Conservation (phyloP, 2,113 vertebrate genomes). For the Mormyrus lacerda region DNA sequence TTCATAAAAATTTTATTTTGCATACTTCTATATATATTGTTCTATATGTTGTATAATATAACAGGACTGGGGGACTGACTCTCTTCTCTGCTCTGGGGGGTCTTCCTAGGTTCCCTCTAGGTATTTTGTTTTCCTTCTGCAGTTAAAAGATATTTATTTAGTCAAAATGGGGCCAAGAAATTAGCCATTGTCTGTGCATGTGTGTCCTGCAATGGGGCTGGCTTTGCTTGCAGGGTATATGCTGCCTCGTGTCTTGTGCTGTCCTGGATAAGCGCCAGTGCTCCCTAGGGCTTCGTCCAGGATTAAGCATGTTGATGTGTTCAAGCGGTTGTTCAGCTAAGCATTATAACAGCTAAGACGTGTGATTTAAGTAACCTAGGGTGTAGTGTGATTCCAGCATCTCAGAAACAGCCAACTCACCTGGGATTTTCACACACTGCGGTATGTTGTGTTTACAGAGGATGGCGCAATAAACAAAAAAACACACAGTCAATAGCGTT, state of each 20-base stretch:
- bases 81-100: neutral
- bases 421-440: neutral
- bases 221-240: neutral
- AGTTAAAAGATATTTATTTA: neutral
- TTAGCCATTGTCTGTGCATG: neutral
- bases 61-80: neutral
- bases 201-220: neutral
- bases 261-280: neutral
- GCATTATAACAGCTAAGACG: neutral
- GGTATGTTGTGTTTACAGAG: neutral
- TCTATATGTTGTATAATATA: neutral
- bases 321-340: neutral
- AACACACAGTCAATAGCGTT: neutral
- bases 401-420: neutral
- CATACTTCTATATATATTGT: neutral
- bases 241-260: neutral
- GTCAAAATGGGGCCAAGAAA: neutral
- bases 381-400: neutral
- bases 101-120: neutral
- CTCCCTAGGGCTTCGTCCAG: neutral
- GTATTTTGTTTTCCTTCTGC: neutral
- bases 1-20: neutral
- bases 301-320: neutral
- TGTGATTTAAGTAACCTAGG: neutral
- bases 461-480: neutral